Evolutionary conservation across 2,888 invertebrate genomes (phyloP).

Genomic region (Lochmaea capreae): DNA sequence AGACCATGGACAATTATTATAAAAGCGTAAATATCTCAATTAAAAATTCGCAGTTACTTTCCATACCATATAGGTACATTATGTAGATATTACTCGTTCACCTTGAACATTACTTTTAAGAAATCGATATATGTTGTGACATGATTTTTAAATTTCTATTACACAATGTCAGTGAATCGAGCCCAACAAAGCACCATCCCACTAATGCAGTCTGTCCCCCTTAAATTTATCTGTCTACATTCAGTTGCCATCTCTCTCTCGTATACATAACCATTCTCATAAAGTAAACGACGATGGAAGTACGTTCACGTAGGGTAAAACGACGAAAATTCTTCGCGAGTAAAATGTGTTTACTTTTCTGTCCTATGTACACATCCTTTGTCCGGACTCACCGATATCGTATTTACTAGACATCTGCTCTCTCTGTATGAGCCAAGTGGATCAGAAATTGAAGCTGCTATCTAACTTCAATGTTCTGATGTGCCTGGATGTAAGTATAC

Average conservation of each 20-base stretch:
- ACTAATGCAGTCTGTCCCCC: conserved; percentile 53
- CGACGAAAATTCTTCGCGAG: conserved; percentile 57
- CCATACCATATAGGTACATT: not conserved
- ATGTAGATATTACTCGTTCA: conserved; percentile 17
- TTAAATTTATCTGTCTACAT: conserved; percentile 39
- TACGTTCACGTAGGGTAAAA: conserved; percentile 49
- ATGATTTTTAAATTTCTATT: conserved; percentile 54
- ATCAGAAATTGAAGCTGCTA: conserved; percentile 35
- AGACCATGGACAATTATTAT: too few species aligned
- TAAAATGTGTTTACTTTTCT: conserved; percentile 65
- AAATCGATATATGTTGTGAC: conserved; percentile 49
- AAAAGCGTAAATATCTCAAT: not conserved
- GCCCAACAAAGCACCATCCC: conserved; percentile 49
- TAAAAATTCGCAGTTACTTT: not conserved
- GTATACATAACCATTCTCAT: not conserved
- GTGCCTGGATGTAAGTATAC: not conserved
- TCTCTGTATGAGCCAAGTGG: conserved; percentile 46
- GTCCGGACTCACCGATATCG: conserved; percentile 65
- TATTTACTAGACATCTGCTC: conserved; percentile 65
- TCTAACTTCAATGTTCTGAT: conserved; percentile 16
- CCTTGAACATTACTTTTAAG: conserved; percentile 38
- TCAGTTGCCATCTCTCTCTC: not conserved
- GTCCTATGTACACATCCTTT: conserved; percentile 67
- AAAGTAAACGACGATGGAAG: conserved; percentile 29
- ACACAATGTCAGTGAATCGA: conserved; percentile 54